Evolutionary conservation across 1,140 invertebrate genomes (phyloP), one percentile per base, ranked within the genome.

Genomic region (Drosophila nigromelanica): DNA sequence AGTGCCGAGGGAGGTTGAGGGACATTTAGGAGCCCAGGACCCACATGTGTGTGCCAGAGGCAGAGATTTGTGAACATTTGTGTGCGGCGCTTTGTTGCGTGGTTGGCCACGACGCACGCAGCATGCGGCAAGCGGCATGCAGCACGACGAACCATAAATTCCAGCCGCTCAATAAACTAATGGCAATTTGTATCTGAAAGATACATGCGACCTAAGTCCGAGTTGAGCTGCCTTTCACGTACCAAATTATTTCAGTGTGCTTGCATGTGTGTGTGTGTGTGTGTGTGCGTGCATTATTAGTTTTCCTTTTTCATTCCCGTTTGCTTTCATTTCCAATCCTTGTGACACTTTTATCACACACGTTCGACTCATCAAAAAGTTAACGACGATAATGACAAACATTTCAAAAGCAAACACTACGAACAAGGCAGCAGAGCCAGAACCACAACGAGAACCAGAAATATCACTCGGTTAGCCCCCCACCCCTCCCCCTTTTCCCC

Each of bases 361-460:
- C 83, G 83, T 89, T 89, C 83, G 83, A 64, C 85, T 89, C 83
- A 89, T 89, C 83, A 89, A 77, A 89, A 89, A 89, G 83, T 89
- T 89, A 89, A 89, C 83, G 83, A 80, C 55, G 80, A 86, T 89
- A 89, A 89, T 89, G 83, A 89, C 83, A 89, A 89, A 89, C 79
- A 89, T 89, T 89, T 89, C 71, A 86, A 89, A 86, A 69, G 83
- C 78, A 86, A 87, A 86, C 82, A 87, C 82, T 75, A 39, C 59
- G 40, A 54, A 51, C 48, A 24, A 51, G 48, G n/a, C 30, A n/a
- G 7, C 48, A 47, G 45, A 43, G 18, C 14, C 60, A 47, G 68
- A 67, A 55, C 43, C 43, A 52, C 52, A 79, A 59, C 74, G 51
- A 73, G 69, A 55, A 66, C 51, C 55, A 47, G 42, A 35, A 54